Conservation (phyloP, 2,113 vertebrate genomes). For the Genyomyrus donnyi region DNA sequence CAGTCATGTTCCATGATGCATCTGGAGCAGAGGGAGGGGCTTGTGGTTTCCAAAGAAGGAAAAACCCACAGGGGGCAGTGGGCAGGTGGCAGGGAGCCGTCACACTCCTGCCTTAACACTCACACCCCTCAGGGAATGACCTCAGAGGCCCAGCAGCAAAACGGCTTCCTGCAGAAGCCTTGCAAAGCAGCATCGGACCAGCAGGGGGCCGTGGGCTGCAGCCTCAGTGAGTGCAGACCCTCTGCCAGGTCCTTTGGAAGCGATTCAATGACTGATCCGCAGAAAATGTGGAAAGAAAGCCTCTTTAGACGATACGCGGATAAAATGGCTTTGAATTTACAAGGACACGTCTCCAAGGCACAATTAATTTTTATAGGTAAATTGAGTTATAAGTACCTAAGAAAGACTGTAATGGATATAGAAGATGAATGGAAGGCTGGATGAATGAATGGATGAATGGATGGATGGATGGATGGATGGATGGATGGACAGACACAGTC, state of each 20-base stretch:
- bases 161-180: background rate
- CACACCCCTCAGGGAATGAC: background rate
- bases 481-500: background rate
- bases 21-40: background rate
- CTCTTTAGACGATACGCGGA: background rate
- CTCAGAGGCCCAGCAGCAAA: background rate
- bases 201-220: background rate
- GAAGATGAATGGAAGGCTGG: background rate
- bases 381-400: background rate
- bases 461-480: background rate
- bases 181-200: background rate
- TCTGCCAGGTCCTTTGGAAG: background rate
- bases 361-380: background rate
- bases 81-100: background rate
- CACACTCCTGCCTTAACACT: background rate
- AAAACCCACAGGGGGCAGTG: background rate
- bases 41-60: background rate
- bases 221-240: background rate
- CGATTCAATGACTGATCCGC: background rate
- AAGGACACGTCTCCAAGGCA: background rate
- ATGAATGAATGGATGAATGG: background rate
- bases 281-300: background rate
- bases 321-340: background rate
- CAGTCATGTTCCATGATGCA: background rate
- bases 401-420: background rate